Conservation (phyloP, 2,888 invertebrate species). For the Melipona bicolor region DNA sequence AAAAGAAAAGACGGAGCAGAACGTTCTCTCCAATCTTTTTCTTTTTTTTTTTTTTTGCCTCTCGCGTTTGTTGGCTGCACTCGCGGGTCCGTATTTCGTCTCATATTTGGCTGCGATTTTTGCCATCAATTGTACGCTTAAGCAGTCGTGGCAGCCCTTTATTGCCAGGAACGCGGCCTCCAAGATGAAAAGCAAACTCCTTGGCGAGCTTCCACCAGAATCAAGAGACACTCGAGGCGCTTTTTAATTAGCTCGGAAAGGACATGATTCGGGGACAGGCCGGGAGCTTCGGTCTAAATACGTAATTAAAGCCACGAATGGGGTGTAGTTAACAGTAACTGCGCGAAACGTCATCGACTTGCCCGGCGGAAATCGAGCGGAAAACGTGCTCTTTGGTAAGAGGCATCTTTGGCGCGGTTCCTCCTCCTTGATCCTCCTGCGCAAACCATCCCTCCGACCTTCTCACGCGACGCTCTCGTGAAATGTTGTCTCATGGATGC, state of each 20-base stretch:
- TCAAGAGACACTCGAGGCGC: slow-evolving; percentile 30
- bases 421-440: slow-evolving; percentile 1
- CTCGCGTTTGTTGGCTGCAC: background rate
- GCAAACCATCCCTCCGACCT: background rate
- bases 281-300: slow-evolving; percentile 27
- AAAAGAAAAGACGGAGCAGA: background rate
- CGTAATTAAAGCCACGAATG: slow-evolving; percentile 35
- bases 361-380: slow-evolving; percentile 7
- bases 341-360: slow-evolving; percentile 19
- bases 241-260: slow-evolving; percentile 53
- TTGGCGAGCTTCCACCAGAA: slow-evolving; percentile 47
- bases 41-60: background rate
- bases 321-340: background rate
- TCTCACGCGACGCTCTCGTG: background rate
- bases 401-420: slow-evolving; percentile 30
- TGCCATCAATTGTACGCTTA: slow-evolving; percentile 44
- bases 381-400: background rate
- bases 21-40: too few species aligned
- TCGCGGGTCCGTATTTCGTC: background rate
- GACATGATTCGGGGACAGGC: slow-evolving; percentile 27
- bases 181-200: slow-evolving; percentile 48
- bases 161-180: slow-evolving; percentile 31
- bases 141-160: slow-evolving; percentile 30
- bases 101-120: slow-evolving; percentile 33
- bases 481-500: background rate